Evolutionary conservation across 1,140 invertebrate genomes (phyloP).

Genomic region (Notospermus geniculatus): DNA sequence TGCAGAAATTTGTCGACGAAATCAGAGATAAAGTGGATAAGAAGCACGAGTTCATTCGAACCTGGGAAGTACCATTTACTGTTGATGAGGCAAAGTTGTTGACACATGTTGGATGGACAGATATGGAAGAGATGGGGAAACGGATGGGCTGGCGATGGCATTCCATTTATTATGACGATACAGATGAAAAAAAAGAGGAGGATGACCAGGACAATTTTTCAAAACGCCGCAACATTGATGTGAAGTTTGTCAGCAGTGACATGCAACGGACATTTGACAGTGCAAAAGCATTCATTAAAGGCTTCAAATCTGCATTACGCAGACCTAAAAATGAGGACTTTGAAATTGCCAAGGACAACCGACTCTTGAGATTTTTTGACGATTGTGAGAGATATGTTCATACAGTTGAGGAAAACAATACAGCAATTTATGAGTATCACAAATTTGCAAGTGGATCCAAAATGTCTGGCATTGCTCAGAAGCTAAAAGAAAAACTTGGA

Average conservation of each 20-base stretch:
- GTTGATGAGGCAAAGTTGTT: neutral
- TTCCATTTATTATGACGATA: neutral
- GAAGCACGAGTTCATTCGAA: too few relatives aligned
- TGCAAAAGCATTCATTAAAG: constrained; percentile 32
- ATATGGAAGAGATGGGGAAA: constrained; percentile 6
- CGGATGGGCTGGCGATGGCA: neutral
- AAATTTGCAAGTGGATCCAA: constrained; percentile 63
- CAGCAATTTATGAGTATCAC: constrained; percentile 64
- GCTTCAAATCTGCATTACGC: constrained; percentile 24
- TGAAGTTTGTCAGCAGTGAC: constrained; percentile 32
- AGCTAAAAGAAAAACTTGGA: constrained; percentile 65
- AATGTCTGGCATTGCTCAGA: constrained; percentile 63
- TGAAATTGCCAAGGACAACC: constrained; percentile 31
- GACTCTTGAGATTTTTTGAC: constrained; percentile 40
- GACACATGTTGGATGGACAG: neutral
- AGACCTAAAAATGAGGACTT: constrained; percentile 17
- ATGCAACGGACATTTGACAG: constrained; percentile 36
- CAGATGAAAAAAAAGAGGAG: neutral
- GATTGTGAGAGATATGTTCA: constrained; percentile 47
- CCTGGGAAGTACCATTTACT: neutral
- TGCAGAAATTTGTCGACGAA: too few relatives aligned
- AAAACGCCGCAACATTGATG: constrained; percentile 6
- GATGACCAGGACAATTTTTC: neutral
- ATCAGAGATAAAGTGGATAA: too few relatives aligned
- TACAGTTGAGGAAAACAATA: constrained; percentile 73